These are phyloP conservation scores for Cosmopolites sordidus DNA, from an alignment of 2,888 invertebrate species.

Conservation along the genomic window DNA sequence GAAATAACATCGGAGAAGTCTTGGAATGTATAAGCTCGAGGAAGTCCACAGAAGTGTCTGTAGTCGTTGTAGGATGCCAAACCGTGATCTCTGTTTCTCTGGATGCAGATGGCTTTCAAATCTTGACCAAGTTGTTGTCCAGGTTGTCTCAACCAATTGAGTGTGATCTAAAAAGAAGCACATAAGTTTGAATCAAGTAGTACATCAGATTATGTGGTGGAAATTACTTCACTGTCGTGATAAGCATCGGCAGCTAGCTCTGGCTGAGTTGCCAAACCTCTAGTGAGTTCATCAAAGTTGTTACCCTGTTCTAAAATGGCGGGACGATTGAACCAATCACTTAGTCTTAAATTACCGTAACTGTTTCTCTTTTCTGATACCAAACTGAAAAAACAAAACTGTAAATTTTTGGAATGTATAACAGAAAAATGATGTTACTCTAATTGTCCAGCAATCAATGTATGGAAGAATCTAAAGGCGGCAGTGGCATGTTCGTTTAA, in stretches of 20 bases:
- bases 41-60: conserved; percentile 71
- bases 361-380: conserved; percentile 56
- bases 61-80: conserved; percentile 74
- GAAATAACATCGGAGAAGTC: conserved; percentile 68
- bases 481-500: conserved; percentile 69
- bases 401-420: background rate
- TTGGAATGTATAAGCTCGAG: conserved; percentile 62
- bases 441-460: conserved; percentile 63
- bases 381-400: conserved; percentile 49
- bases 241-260: conserved; percentile 73
- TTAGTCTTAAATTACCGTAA: conserved; percentile 58
- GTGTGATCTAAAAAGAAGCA: conserved; percentile 54
- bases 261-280: conserved; percentile 74
- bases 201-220: background rate
- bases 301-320: conserved; percentile 60
- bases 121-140: conserved; percentile 73
- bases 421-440: conserved; percentile 51
- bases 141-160: conserved; percentile 60
- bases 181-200: background rate
- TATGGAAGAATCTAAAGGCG: conserved; percentile 71
- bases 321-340: conserved; percentile 69
- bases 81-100: conserved; percentile 83
- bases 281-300: conserved; percentile 66
- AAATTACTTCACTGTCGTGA: conserved; percentile 66
- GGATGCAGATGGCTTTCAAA: conserved; percentile 76